phyloP scores from a whole-genome alignment of 2,797 vertebrate species.

The Takifugu rubripes region DNA sequence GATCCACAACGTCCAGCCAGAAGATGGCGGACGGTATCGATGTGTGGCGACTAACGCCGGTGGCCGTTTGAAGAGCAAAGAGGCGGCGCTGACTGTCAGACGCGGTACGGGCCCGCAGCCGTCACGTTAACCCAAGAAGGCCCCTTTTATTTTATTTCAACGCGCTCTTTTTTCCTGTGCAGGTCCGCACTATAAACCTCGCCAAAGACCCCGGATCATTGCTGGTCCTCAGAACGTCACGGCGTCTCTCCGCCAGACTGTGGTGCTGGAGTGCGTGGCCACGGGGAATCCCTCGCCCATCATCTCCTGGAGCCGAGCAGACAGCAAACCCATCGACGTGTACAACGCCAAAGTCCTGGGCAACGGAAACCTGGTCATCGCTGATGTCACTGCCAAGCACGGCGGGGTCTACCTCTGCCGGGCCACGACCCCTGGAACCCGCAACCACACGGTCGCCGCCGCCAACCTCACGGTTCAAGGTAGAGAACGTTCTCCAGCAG shows the following conservation, averaged over 20 bases:
- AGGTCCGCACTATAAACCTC: conserved; percentile 75
- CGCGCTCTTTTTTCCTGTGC: conserved; percentile 16
- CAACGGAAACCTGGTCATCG: conserved; percentile 91
- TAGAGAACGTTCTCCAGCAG: conserved; percentile 42
- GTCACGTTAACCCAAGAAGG: not conserved
- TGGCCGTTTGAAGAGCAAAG: conserved; percentile 80
- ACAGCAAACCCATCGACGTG: conserved; percentile 94
- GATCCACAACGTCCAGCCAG: conserved; percentile 83
- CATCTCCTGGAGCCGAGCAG: conserved; percentile 93
- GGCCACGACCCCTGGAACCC: conserved; percentile 91
- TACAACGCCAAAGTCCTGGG: conserved; percentile 93
- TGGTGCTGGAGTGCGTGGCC: conserved; percentile 91
- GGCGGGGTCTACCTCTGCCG: conserved; percentile 88
- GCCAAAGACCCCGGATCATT: conserved; percentile 86
- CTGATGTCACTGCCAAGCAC: conserved; percentile 82
- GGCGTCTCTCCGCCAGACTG: conserved; percentile 82
- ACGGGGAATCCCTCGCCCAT: conserved; percentile 91
- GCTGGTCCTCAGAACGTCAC: conserved; percentile 91
- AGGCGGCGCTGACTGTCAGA: conserved; percentile 82
- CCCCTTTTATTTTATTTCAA: conserved; percentile 7
- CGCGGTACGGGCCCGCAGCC: conserved; percentile 74
- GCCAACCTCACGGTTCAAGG: conserved; percentile 88
- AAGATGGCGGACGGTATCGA: conserved; percentile 86
- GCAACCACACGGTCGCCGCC: conserved; percentile 89
- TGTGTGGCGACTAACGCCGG: conserved; percentile 85